A percentile compares a stretch with the other conserved stretches of the same genome.
Conservation (phyloP, 2,797 vertebrate genomes). For the Glossophaga mutica region DNA sequence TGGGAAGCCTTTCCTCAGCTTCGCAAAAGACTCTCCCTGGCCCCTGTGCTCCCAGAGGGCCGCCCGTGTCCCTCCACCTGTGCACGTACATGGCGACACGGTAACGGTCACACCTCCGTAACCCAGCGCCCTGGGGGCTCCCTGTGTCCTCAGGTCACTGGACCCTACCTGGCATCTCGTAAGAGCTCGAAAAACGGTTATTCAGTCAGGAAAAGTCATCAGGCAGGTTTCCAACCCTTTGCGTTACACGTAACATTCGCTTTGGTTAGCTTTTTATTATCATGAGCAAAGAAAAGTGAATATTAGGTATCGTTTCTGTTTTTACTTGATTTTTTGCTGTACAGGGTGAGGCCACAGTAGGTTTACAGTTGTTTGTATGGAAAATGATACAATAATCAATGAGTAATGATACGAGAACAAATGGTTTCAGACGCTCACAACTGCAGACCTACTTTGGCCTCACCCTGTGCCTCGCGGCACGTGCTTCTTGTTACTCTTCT, state of each 20-base stretch:
- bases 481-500: not conserved
- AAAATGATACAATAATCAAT: too few species aligned
- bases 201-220: not conserved
- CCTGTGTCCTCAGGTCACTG: not conserved
- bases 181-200: not conserved
- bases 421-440: too few species aligned
- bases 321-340: not conserved
- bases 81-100: too few species aligned
- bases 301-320: not conserved
- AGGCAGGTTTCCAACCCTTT: not conserved
- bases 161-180: not conserved
- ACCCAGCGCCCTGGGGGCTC: not conserved
- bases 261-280: not conserved
- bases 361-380: too few species aligned
- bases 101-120: accelerated
- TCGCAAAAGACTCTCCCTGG: not conserved
- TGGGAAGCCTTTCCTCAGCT: not conserved
- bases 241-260: not conserved
- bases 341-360: too few species aligned
- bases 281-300: not conserved
- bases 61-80: not conserved
- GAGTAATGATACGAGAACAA: too few species aligned
- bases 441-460: too few species aligned
- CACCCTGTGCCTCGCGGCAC: not conserved
- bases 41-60: not conserved